Evolutionary conservation across 2,888 invertebrate species (phyloP), one percentile per base, ranked within the genome.

Genomic region (Rhopalosiphum nymphaeae): DNA sequence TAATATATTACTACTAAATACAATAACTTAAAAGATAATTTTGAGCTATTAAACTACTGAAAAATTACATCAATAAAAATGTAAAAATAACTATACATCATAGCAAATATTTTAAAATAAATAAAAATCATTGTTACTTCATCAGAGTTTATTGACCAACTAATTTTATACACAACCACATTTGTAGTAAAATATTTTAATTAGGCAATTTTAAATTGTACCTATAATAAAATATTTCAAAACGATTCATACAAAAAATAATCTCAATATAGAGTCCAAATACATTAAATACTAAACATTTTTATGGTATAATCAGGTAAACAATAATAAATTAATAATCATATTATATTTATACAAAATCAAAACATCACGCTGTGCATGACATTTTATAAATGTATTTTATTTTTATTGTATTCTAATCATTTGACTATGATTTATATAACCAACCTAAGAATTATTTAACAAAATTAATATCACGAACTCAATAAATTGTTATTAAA

Each of bases 321-420:
- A 36, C 36, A 36, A 21, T 67, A 21, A 78, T 16, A n/a, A 61
- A 61, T 10, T 29, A n/a, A n/a, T n/a, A n/a, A 16, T 67, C n/a
- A n/a, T 67, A 67, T 67, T 67, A n/a, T 53, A 16, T 7, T 46
- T 61, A n/a, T 3, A 61, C 29, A 16, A 67, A 67, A n/a, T 2
- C 16, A 0, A 67, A 67, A 67, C n/a, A 13, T 3, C 5, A n/a
- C 13, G 13, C 5, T 16, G 7, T n/a, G 1, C 0, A 36, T 16
- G n/a, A 7, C 1, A 67, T 5, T 21, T 1, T 36, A 67, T 67
- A 67, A 67, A 21, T 67, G 36, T 36, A 67, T 36, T 36, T 36
- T 67, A 67, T 67, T 36, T 67, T 4, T 36, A 67, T 67, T 67
- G 36, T 16, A n/a, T 67, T n/a, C n/a, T 36, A 67, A n/a, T 67